Evolutionary conservation across 2,113 vertebrate species (phyloP).

Genomic region (Neolamprologus cancellatus): DNA sequence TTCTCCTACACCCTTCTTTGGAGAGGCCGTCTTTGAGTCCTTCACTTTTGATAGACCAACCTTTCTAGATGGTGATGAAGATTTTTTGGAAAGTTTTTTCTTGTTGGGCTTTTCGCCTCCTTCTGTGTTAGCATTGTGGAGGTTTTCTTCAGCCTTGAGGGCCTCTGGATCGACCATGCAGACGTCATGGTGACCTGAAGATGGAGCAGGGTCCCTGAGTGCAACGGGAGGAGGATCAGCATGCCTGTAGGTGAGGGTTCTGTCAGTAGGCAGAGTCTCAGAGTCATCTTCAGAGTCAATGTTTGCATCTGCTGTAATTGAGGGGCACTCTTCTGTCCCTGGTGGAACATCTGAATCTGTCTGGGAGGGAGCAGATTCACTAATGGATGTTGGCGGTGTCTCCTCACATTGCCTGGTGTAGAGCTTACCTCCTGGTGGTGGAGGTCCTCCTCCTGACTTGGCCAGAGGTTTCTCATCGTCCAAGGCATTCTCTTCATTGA

Average conservation of each 20-base stretch:
- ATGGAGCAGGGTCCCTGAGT: constrained; percentile 84
- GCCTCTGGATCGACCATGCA: constrained; percentile 95
- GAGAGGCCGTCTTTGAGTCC: constrained; percentile 83
- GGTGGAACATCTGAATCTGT: constrained; percentile 93
- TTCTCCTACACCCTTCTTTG: constrained; percentile 83
- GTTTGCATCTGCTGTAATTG: constrained; percentile 94
- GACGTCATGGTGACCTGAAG: constrained; percentile 84
- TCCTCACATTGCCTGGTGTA: constrained; percentile 86
- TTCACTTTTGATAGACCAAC: constrained; percentile 81
- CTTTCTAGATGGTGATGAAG: constrained; percentile 86
- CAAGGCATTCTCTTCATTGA: constrained; percentile 77
- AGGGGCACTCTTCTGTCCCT: constrained; percentile 92
- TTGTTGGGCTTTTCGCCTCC: constrained; percentile 86
- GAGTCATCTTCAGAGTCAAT: constrained; percentile 98
- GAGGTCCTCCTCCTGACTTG: constrained; percentile 77
- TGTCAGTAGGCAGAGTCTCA: constrained; percentile 93
- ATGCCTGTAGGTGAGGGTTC: constrained; percentile 88
- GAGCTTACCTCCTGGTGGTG: constrained; percentile 83
- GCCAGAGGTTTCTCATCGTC: constrained; percentile 80
- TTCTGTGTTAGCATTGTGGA: constrained; percentile 83
- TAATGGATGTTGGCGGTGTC: constrained; percentile 90
- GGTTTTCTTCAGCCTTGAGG: constrained; percentile 82
- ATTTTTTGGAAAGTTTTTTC: constrained; percentile 87
- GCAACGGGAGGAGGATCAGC: constrained; percentile 83
- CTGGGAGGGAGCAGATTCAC: constrained; percentile 88